Evolutionary conservation across 1,140 invertebrate genomes (phyloP).

Genomic region (Ceratitis capitata): DNA sequence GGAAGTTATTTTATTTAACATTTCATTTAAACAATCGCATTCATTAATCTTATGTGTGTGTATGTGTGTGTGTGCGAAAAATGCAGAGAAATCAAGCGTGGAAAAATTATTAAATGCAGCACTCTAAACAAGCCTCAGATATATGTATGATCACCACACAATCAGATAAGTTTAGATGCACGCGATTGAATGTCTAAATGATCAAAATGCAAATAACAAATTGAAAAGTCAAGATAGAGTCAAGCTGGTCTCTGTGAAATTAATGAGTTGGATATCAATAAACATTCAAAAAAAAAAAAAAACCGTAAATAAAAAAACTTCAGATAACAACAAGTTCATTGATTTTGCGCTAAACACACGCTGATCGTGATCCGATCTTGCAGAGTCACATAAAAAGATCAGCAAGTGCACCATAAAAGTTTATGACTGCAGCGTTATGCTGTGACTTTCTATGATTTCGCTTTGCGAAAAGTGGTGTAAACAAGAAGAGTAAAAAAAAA

Average conservation of each 20-base stretch:
- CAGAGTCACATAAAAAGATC: neutral
- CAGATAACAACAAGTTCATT: neutral
- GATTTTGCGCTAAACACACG: neutral
- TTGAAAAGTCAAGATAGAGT: neutral
- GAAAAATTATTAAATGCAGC: slow-evolving; percentile 7
- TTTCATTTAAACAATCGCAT: slow-evolving; percentile 27
- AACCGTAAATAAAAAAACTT: neutral
- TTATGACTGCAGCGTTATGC: too few species aligned
- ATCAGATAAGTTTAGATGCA: neutral
- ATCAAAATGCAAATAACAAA: slow-evolving; percentile 21
- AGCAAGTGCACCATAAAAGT: neutral
- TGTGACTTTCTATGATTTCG: neutral
- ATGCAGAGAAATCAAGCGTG: slow-evolving; percentile 5
- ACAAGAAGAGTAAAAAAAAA: neutral
- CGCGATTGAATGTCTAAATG: neutral
- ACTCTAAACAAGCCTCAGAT: neutral
- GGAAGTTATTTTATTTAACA: neutral
- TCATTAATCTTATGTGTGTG: slow-evolving; percentile 38
- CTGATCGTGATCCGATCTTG: neutral
- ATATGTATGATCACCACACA: neutral
- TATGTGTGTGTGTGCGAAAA: too few species aligned
- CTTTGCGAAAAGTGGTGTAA: neutral
- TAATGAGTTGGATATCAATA: neutral
- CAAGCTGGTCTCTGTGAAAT: slow-evolving; percentile 3
- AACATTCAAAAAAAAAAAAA: too few species aligned